Percentiles rank a stretch among this genome's conserved stretches.
Conservation (phyloP, 2,797 vertebrate genomes). For the Tympanoctomys barrerae region DNA sequence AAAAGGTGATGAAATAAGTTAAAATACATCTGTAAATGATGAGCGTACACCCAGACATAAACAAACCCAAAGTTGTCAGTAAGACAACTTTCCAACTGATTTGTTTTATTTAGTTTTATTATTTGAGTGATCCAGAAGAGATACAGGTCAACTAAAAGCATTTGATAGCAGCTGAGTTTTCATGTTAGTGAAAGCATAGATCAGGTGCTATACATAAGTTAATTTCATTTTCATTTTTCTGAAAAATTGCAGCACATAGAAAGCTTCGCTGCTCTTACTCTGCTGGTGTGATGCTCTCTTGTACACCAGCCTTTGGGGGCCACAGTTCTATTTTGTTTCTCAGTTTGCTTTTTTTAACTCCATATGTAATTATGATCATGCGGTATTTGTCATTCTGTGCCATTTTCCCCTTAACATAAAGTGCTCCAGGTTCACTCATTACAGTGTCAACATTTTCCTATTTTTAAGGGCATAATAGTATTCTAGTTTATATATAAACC, state of each 20-base stretch:
- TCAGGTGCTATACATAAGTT: not conserved
- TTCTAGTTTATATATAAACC: not conserved
- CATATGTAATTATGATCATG: not conserved
- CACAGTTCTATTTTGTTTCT: not conserved
- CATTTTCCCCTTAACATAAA: not conserved
- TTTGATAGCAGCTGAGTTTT: not conserved
- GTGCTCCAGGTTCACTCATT: not conserved
- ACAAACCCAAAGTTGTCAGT: not conserved
- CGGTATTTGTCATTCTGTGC: not conserved
- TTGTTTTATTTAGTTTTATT: not conserved
- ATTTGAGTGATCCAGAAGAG: not conserved
- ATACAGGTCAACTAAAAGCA: not conserved
- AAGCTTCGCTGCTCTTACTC: not conserved
- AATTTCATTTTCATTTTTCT: slow-evolving; percentile 21
- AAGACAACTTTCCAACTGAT: not conserved
- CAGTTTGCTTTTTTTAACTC: not conserved
- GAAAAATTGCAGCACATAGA: not conserved
- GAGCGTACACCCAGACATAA: not conserved
- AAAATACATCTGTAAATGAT: not conserved
- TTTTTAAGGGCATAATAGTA: not conserved
- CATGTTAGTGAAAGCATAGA: not conserved
- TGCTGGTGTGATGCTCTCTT: not conserved
- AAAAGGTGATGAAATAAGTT: slow-evolving; percentile 32
- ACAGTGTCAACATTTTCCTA: not conserved
- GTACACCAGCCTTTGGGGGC: not conserved